Evolutionary conservation across 2,888 invertebrate genomes (phyloP).

Genomic region (Coelopa pilipes): DNA sequence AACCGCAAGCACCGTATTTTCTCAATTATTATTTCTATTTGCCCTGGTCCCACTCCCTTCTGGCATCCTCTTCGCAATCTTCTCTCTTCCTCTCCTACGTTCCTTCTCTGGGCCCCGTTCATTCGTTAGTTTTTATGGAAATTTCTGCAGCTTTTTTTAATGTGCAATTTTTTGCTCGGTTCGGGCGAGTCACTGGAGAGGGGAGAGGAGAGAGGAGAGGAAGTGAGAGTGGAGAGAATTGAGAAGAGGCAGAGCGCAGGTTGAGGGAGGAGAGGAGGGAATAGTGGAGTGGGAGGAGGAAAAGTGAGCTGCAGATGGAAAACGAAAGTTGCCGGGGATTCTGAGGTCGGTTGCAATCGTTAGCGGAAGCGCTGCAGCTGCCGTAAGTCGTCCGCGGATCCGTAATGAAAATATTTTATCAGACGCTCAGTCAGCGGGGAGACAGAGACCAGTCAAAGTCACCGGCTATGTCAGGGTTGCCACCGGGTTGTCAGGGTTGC

Average conservation of each 20-base stretch:
- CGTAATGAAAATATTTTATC: neutral
- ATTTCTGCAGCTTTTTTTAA: neutral
- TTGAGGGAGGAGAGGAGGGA: neutral
- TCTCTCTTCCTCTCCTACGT: neutral
- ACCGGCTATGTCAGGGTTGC: too few relatives aligned
- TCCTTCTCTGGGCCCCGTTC: neutral
- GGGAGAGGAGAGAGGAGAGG: neutral
- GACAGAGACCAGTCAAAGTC: too few relatives aligned
- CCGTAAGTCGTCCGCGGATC: neutral
- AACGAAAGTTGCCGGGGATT: constrained; percentile 20
- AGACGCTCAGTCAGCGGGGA: too few relatives aligned
- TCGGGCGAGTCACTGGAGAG: neutral
- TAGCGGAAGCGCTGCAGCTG: neutral
- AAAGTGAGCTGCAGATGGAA: constrained; percentile 10
- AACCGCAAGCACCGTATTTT: constrained; percentile 22
- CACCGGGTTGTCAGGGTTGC: too few relatives aligned
- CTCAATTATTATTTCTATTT: neutral
- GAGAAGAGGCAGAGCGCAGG: too few relatives aligned
- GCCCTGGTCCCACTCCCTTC: neutral
- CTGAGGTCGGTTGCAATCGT: neutral
- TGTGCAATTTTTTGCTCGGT: constrained; percentile 20
- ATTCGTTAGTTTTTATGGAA: neutral
- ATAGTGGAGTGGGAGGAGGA: too few relatives aligned
- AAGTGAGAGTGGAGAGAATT: neutral
- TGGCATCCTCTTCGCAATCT: neutral